Evolutionary conservation across 2,113 vertebrate species (phyloP), one percentile per base, ranked within the genome.

Genomic region (Silurus glanis): DNA sequence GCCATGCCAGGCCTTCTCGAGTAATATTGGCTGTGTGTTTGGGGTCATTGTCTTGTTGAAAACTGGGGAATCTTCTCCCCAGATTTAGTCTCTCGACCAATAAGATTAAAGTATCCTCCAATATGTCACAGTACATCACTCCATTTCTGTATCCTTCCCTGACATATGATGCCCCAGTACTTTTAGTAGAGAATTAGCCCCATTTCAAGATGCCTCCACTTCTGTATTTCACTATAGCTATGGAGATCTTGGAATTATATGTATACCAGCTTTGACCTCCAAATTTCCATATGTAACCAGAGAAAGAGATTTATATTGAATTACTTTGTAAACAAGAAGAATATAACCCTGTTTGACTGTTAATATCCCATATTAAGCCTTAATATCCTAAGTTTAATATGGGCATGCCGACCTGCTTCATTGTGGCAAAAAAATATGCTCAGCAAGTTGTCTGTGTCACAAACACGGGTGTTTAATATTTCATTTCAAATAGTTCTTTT

Each of bases 401-500:
- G n/a, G 76, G 1, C 53, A 58, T 25, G 8, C 56, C 23, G 25
- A 19, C 56, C 56, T 80, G 28, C 10, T 9, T 59, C 49, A 12
- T 4, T 45, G 51, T 62, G 74, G 21, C 25, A 61, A 79, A 69
- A 47, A 85, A 69, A 56, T 85, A 69, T 45, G 51, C 75, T 56
- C 45, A 47, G 19, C 59, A 71, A 69, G 7, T 58, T 86, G 19
- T 25, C n/a, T 23, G 28, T 6, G 1, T 7, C 78, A 58, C 10
- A 9, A 51, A 1, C 9, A 21, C 19, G 53, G 64, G 64, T 37
- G 25, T 80, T 55, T 47, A 85, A 80, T 80, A 80, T 85, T 85
- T 47, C 84, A 80, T 53, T 67, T 58, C n/a, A 55, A 49, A 74
- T 45, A 56, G 82, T 83, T 72, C 45, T 53, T 76, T 21, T 56